Evolutionary conservation across 1,140 invertebrate genomes (phyloP), one percentile per base, ranked within the genome.

Genomic region (Monomorium pharaonis): DNA sequence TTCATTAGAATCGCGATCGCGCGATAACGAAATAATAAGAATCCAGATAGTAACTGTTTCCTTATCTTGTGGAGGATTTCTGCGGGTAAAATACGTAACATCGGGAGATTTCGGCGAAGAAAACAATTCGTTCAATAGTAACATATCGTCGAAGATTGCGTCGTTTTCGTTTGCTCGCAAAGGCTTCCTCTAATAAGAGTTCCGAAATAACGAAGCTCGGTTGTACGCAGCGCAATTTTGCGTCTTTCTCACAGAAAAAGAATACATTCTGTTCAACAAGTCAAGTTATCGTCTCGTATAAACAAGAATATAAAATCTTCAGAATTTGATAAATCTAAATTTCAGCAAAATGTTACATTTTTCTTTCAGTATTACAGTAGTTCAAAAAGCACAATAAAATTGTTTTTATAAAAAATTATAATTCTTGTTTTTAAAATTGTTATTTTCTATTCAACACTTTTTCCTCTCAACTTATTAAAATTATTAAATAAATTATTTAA

Each of bases 31-130:
- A 74, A 16, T 72, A 74, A 16, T 72, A 58, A 83, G 10, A 9
- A 83, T 60, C 27, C 60, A 67, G 44, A n/a, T 30, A 44, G 30
- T 33, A 51, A 65, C 44, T 30, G 44, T 37, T 67, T 67, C 14
- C 21, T n/a, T 60, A 30, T 65, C 30, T 67, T n/a, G 7, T 4
- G 16, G 10, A 1, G 18, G 1, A 7, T 47, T 80, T 80, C 33
- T 33, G 33, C 27, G 63, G 62, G 37, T 83, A 30, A 74, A 74
- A 47, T 60, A 60, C 42, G 9, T 12, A 83, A 74, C 21, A 60
- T 74, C 37, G 14, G 12, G 18, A 44, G 49, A 72, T 72, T 21
- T n/a, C 4, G 7, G 51, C 10, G 42, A 42, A 58, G 37, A 72
- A 56, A 81, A 37, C 67, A 72, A 58, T 69, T 2, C 33, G 21